Evolutionary conservation across 2,113 vertebrate species (phyloP), one percentile per base, ranked within the genome.

Genomic region (Choloepus hoffmanni): DNA sequence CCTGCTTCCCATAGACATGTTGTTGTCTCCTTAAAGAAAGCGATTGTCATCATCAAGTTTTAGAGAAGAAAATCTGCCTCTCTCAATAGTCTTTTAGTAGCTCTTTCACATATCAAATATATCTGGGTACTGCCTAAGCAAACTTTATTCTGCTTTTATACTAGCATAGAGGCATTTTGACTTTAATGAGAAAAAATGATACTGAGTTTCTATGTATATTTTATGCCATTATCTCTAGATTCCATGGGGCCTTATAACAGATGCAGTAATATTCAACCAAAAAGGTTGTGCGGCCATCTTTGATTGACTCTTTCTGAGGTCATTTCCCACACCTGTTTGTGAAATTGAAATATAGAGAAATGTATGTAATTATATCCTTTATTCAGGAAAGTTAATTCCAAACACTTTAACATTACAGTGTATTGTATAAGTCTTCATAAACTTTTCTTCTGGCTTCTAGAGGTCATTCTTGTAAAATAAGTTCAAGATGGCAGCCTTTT

Each of bases 401-500:
- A n/a, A 89, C 28, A 26, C 30, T 83, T 93, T 58, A 76, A 14
- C 24, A 30, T 62, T 53, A 40, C 30, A 60, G 2, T 28, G n/a
- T 92, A n/a, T 45, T 87, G 2, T 89, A 5, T 81, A 70, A 85
- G 73, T 50, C 63, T 95, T 81, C 33, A 70, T 78, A 89, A 87
- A 89, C 60, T 58, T 85, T 86, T 68, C 77, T 73, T 67, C 74
- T 58, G 77, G 43, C 67, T 96, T 94, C 72, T 55, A 18, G 85
- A 87, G 21, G 79, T 74, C 89, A 74, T 48, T 88, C 26, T 1
- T 33, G 48, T 95, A 82, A 92, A 92, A 45, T 79, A 62, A 89
- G 93, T 95, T 96, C 95, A 98, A 97, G 55, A 97, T 96, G 97
- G 96, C 67, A 89, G 36, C 53, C 67, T n/a, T 40, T 70, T 78